These are phyloP conservation scores for Bergia puertoricense DNA, from an alignment of 92 coral and sea anemone genomes.

Conservation along the genomic window DNA sequence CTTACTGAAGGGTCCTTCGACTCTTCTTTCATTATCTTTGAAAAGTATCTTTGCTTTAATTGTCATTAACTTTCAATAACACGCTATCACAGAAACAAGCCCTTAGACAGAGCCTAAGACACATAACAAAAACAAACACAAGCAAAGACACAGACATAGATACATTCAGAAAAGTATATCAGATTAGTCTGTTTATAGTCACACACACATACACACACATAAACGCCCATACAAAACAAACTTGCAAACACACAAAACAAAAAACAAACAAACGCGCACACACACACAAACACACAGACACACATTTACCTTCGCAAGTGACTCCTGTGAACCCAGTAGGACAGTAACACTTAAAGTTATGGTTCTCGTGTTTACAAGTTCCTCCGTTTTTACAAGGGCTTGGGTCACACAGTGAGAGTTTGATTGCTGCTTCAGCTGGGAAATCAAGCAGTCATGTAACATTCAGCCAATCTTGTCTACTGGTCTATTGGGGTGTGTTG, in stretches of 20 bases:
- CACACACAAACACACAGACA: not conserved
- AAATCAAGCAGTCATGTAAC: not conserved
- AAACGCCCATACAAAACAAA: not conserved
- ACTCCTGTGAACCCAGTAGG: constrained; percentile 65
- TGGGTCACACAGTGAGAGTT: constrained; percentile 57
- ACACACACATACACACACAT: not conserved
- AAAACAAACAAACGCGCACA: not conserved
- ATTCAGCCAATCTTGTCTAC: too few species aligned
- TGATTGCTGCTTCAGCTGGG: constrained; percentile 20
- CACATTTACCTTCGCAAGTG: constrained; percentile 56
- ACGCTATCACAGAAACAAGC: too few species aligned
- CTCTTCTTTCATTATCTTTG: not conserved
- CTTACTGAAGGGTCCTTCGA: not conserved
- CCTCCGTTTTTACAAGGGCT: constrained; percentile 80
- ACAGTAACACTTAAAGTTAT: constrained; percentile 68
- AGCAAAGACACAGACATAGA: too few species aligned
- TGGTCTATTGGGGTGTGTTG: too few species aligned
- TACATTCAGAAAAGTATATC: too few species aligned
- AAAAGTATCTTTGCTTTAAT: not conserved
- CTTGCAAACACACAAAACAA: too few species aligned
- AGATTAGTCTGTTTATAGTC: too few species aligned
- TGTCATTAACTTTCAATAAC: not conserved
- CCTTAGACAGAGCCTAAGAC: too few species aligned
- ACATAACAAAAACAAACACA: too few species aligned
- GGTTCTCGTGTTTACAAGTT: constrained; percentile 58